These are phyloP conservation scores for Drosophila kanapiae DNA, from an alignment of 1,140 invertebrate genomes.

Conservation along the genomic window DNA sequence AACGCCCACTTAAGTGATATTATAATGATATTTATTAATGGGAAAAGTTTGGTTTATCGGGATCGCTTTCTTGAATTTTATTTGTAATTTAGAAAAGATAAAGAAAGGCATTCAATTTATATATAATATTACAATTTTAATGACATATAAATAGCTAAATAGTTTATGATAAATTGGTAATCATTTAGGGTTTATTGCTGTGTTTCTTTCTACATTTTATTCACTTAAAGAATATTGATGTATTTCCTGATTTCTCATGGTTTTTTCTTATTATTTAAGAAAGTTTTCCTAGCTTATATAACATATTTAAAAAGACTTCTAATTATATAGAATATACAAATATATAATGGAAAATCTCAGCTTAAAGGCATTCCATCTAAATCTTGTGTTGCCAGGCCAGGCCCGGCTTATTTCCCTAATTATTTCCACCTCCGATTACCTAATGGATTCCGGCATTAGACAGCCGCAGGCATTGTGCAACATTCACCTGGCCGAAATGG, in stretches of 20 bases:
- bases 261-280: too few relatives aligned
- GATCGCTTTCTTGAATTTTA: neutral
- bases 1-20: constrained; percentile 11
- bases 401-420: constrained; percentile 12
- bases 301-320: neutral
- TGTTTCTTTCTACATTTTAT: neutral
- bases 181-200: too few relatives aligned
- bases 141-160: too few relatives aligned
- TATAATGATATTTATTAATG: constrained; percentile 7
- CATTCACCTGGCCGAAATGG: constrained; percentile 18
- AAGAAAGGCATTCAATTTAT: too few relatives aligned
- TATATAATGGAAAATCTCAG: neutral
- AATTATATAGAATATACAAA: too few relatives aligned
- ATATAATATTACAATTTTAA: too few relatives aligned
- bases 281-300: too few relatives aligned
- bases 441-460: constrained; percentile 30
- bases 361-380: neutral
- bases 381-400: neutral
- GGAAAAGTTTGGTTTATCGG: neutral
- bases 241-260: too few relatives aligned
- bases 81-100: neutral
- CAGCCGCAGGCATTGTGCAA: constrained; percentile 31
- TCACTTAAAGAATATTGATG: too few relatives aligned
- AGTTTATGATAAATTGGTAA: too few relatives aligned
- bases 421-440: constrained; percentile 36